Conservation (phyloP, 1,140 invertebrate genomes). For the Danaus melanippus region DNA sequence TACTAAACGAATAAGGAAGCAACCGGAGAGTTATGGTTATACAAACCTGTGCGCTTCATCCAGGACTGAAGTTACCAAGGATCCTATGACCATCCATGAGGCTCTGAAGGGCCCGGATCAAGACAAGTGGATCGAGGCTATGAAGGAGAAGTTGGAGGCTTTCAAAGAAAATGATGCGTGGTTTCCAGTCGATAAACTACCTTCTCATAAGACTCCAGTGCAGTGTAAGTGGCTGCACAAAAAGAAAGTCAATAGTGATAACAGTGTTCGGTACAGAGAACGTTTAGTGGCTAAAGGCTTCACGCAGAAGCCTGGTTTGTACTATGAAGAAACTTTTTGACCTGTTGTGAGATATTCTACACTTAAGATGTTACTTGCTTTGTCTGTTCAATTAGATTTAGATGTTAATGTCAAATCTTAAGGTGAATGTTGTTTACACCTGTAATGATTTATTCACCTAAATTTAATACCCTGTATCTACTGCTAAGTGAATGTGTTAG, state of each 20-base stretch:
- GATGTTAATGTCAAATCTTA: constrained; percentile 11
- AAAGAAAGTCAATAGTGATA: constrained; percentile 14
- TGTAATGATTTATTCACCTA: no score
- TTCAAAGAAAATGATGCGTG: no score
- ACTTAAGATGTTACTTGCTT: constrained; percentile 18
- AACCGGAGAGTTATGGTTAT: no score
- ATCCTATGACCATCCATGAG: background rate
- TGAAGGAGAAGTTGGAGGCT: constrained; percentile 12
- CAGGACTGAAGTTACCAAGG: no score
- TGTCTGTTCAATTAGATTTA: constrained; percentile 13
- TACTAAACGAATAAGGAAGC: no score
- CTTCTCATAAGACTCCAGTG: constrained; percentile 6
- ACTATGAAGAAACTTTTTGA: constrained; percentile 19
- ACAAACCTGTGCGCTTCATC: no score
- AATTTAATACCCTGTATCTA: no score
- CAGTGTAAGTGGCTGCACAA: constrained; percentile 19
- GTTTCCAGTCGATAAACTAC: constrained; percentile 8
- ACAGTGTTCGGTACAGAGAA: constrained; percentile 14
- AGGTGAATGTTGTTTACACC: no score
- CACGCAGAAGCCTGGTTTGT: constrained; percentile 12
- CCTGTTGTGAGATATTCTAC: constrained; percentile 15
- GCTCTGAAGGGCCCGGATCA: constrained; percentile 9
- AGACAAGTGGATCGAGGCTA: constrained; percentile 9
- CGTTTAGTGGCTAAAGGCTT: constrained; percentile 16
- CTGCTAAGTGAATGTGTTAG: no score